phyloP scores from a whole-genome alignment of 2,797 vertebrate genomes.

The Danio aesculapii region DNA sequence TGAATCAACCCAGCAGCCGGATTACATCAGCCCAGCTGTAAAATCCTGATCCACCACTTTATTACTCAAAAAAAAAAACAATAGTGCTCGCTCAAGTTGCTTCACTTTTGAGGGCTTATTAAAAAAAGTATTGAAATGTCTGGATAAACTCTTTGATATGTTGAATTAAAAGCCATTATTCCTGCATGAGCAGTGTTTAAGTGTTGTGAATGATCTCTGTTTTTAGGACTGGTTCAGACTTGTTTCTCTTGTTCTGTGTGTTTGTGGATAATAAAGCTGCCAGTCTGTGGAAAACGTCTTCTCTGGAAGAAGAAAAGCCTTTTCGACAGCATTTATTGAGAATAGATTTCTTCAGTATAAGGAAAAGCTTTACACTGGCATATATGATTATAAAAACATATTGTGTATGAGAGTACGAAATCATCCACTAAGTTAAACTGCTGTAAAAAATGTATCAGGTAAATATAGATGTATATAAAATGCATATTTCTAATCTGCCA shows the following conservation, averaged over 20 bases:
- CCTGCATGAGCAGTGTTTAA: not conserved
- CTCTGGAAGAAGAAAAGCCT: not conserved
- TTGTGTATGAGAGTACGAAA: too few relatives aligned
- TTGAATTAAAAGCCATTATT: not conserved
- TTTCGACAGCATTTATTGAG: not conserved
- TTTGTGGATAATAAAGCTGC: not conserved
- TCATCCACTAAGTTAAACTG: too few relatives aligned
- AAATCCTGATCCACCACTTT: slow-evolving; percentile 3
- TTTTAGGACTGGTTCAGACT: slow-evolving; percentile 10
- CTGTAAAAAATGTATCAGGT: too few relatives aligned
- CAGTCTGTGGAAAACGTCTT: not conserved
- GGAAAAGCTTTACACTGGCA: not conserved
- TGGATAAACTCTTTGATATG: not conserved
- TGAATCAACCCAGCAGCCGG: not conserved
- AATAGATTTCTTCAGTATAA: not conserved
- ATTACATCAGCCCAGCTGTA: slow-evolving; percentile 3
- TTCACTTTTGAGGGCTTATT: not conserved
- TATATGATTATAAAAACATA: too few relatives aligned
- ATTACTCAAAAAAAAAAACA: not conserved
- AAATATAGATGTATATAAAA: too few relatives aligned
- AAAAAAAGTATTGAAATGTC: too few relatives aligned
- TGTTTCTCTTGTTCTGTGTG: slow-evolving; percentile 18
- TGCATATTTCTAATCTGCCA: too few relatives aligned
- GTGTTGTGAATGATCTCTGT: not conserved
- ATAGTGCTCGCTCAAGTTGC: not conserved